Evolutionary conservation across 2,797 vertebrate genomes (phyloP).

Genomic region (Carduelis carduelis): DNA sequence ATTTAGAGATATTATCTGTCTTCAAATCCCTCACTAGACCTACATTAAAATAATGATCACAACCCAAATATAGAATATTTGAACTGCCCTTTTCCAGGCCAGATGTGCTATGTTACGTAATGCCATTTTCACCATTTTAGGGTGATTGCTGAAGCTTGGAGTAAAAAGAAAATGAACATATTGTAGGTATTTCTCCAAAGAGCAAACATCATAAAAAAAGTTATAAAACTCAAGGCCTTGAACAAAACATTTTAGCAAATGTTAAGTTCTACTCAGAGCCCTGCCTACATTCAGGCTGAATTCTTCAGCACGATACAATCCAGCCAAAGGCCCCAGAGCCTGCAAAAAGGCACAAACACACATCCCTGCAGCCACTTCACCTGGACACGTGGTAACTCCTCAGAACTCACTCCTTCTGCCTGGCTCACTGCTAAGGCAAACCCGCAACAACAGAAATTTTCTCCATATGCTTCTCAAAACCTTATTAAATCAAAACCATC

Average conservation of each 20-base stretch:
- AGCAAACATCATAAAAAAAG: not conserved
- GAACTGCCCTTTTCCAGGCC: slow-evolving; percentile 43
- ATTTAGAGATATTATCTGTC: not conserved
- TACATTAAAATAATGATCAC: slow-evolving; percentile 33
- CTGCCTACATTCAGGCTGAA: not conserved
- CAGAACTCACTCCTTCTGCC: slow-evolving; percentile 33
- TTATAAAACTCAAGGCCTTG: slow-evolving; percentile 41
- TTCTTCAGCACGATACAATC: not conserved
- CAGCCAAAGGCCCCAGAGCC: not conserved
- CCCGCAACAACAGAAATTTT: not conserved
- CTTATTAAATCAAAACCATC: slow-evolving; percentile 43
- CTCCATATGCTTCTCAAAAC: slow-evolving; percentile 23
- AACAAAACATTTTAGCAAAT: slow-evolving; percentile 30
- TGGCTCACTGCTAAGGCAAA: not conserved
- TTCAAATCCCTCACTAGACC: slow-evolving; percentile 4
- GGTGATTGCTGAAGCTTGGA: slow-evolving; percentile 27
- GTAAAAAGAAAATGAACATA: slow-evolving; percentile 4
- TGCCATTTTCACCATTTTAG: slow-evolving; percentile 42
- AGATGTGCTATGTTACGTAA: slow-evolving; percentile 45
- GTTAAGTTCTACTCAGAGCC: not conserved
- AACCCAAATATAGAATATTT: slow-evolving; percentile 2
- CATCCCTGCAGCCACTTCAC: not conserved
- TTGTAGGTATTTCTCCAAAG: slow-evolving; percentile 28
- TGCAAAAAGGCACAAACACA: not conserved
- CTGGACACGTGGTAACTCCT: not conserved